A percentile compares a stretch with the other conserved stretches of the same genome.
Conservation (phyloP, 2,797 vertebrate genomes). For the Margarornis squamiger region DNA sequence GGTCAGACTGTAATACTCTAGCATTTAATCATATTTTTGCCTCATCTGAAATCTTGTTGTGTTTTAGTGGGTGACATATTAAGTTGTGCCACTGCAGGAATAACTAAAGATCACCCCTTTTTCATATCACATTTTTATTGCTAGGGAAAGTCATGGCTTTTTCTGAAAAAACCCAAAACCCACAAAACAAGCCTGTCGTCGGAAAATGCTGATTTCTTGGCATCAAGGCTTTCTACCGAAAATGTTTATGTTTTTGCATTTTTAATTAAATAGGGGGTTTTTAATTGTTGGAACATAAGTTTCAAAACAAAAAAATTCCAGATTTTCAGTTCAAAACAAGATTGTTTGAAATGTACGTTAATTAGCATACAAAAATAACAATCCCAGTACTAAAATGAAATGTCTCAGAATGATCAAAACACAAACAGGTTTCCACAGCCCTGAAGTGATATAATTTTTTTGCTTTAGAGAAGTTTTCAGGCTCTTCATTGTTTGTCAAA, state of each 20-base stretch:
- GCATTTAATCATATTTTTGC: not conserved
- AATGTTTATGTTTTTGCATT: conserved; percentile 46
- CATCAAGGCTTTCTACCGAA: not conserved
- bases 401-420: conserved; percentile 66
- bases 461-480: conserved; percentile 39
- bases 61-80: not conserved
- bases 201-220: conserved; percentile 45
- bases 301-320: conserved; percentile 52
- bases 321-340: conserved; percentile 69
- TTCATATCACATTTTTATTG: not conserved
- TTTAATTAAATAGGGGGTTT: conserved; percentile 48
- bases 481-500: conserved; percentile 35
- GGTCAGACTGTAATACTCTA: not conserved
- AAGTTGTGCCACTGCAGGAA: not conserved
- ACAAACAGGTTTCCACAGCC: conserved; percentile 46
- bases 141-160: not conserved
- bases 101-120: not conserved
- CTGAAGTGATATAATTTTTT: conserved; percentile 46
- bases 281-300: conserved; percentile 61
- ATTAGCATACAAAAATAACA: conserved; percentile 70
- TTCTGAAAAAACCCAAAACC: not conserved
- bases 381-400: conserved; percentile 62
- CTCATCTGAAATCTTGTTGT: not conserved
- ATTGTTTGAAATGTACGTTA: conserved; percentile 65
- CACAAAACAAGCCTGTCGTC: not conserved